Conservation (phyloP, 2,113 vertebrate genomes). For the Carettochelys insculpta region DNA sequence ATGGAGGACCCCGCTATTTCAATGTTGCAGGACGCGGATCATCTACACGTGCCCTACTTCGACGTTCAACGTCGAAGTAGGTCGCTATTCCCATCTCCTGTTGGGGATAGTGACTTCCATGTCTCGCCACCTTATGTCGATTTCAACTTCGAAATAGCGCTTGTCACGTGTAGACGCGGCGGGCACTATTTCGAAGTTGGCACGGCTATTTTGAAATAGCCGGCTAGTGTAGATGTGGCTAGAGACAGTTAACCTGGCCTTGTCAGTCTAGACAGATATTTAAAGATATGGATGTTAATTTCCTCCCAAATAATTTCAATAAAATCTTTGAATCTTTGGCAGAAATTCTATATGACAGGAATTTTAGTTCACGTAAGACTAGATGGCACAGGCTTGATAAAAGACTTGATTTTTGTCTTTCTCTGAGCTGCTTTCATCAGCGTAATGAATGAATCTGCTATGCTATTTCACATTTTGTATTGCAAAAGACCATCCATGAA, state of each 20-base stretch:
- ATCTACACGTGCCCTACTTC: too few relatives aligned
- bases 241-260: background rate
- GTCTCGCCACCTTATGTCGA: too few relatives aligned
- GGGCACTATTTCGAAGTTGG: too few relatives aligned
- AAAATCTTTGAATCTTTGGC: constrained; percentile 9
- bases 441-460: background rate
- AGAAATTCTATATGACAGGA: constrained; percentile 31
- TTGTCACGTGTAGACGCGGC: too few relatives aligned
- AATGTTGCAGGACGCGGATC: too few relatives aligned
- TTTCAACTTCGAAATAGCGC: too few relatives aligned
- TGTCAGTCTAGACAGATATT: background rate
- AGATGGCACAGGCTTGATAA: background rate
- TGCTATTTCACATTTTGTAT: background rate
- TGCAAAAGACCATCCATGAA: constrained; percentile 11
- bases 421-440: background rate
- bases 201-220: too few relatives aligned
- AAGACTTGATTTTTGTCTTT: constrained; percentile 35
- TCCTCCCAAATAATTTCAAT: background rate
- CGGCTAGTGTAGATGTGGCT: too few relatives aligned
- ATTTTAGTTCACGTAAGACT: background rate
- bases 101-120: too few relatives aligned
- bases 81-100: too few relatives aligned
- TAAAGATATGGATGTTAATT: background rate
- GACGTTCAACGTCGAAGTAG: too few relatives aligned
- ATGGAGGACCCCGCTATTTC: too few relatives aligned